These are phyloP conservation scores for Diabrotica virgifera DNA, from an alignment of 1,140 invertebrate species.

Conservation along the genomic window DNA sequence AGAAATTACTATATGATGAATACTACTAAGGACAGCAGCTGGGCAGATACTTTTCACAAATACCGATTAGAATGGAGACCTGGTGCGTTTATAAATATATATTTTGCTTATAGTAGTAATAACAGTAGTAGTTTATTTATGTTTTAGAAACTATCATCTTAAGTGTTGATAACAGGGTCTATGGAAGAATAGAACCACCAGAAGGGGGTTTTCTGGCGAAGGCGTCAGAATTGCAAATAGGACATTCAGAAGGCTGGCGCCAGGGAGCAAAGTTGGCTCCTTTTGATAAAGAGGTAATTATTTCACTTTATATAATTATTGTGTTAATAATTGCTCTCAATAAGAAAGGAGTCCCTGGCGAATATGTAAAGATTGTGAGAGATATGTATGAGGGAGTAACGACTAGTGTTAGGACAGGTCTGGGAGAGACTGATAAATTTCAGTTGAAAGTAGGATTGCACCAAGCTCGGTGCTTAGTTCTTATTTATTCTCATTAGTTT, in stretches of 20 bases:
- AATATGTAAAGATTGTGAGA: no score
- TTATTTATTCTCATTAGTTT: no score
- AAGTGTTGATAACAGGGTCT: slow-evolving; percentile 54
- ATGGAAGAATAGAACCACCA: slow-evolving; percentile 48
- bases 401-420: no score
- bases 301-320: neutral
- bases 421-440: no score
- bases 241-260: slow-evolving; percentile 45
- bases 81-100: slow-evolving; percentile 43
- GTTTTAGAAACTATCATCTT: slow-evolving; percentile 39
- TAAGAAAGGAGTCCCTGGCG: no score
- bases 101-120: no score
- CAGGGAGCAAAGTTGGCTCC: slow-evolving; percentile 58
- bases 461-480: no score
- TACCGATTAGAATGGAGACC: slow-evolving; percentile 61
- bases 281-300: slow-evolving; percentile 70
- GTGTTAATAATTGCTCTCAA: no score
- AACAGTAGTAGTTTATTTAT: neutral
- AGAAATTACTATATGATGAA: slow-evolving; percentile 50
- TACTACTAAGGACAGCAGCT: slow-evolving; percentile 48
- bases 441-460: no score
- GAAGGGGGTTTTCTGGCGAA: slow-evolving; percentile 34
- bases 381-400: no score
- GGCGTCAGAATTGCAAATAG: slow-evolving; percentile 32
- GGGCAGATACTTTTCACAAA: slow-evolving; percentile 59